Evolutionary conservation across 2,797 vertebrate genomes (phyloP).

Genomic region (Pseudocheirus occidentalis): DNA sequence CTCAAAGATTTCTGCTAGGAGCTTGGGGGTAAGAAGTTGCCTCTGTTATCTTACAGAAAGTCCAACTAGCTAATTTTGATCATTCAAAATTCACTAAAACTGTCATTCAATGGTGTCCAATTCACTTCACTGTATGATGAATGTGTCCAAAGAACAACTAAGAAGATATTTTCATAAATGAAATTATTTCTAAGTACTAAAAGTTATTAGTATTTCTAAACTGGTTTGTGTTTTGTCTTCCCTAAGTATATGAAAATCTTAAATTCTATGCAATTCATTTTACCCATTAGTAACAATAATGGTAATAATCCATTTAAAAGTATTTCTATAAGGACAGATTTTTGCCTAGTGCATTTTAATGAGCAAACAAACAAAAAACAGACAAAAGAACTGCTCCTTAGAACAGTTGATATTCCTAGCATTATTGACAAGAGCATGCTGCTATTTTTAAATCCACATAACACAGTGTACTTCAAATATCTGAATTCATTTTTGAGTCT

Average conservation of each 20-base stretch:
- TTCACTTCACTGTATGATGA: constrained; percentile 22
- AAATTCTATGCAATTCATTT: neutral
- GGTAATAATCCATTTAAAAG: constrained; percentile 1
- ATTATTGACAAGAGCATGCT: constrained; percentile 38
- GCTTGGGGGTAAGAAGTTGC: constrained; percentile 54
- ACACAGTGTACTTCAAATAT: constrained; percentile 20
- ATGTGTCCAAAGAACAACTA: neutral
- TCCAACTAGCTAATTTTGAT: constrained; percentile 71
- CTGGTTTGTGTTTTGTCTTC: constrained; percentile 20
- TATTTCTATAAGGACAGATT: neutral
- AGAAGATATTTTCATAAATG: constrained; percentile 9
- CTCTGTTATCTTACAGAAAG: constrained; percentile 74
- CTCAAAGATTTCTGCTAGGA: constrained; percentile 64
- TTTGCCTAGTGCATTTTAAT: constrained; percentile 26
- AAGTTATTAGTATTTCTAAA: constrained; percentile 50
- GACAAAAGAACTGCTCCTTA: neutral
- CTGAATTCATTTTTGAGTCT: constrained; percentile 21
- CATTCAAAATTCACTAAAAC: constrained; percentile 68
- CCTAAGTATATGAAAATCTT: neutral
- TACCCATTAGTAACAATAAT: neutral
- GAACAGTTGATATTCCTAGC: neutral
- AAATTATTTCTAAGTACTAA: constrained; percentile 26
- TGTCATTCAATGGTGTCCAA: neutral
- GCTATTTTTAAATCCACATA: neutral
- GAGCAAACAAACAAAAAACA: neutral